Evolutionary conservation across 2,888 invertebrate species (phyloP), one percentile per base, ranked within the genome.

Genomic region (Ophion slaviceki): DNA sequence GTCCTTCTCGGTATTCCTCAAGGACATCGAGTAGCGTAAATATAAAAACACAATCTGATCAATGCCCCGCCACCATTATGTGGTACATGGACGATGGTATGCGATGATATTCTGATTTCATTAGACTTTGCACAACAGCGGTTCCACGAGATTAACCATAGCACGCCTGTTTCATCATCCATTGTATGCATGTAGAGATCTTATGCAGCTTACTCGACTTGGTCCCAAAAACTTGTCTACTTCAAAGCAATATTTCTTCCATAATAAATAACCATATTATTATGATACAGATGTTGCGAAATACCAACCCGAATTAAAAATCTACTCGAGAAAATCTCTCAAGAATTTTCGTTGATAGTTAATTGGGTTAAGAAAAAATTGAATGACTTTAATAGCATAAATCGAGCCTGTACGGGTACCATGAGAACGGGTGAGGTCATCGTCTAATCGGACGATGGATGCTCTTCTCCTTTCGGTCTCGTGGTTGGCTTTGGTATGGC

Each of bases 1-100:
- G 28, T 72, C 66, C 14, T 72, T 64, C 64, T 64, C 76, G 28
- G 24, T 40, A 45, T 53, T 64, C 40, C 70, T n/a, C 62, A 40
- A 40, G 24, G 53, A 24, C 40, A 28, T 57, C 36, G 20, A 53
- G 62, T 24, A 64, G 40, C 62, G 70, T 76, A 24, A 70, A 71
- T 64, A 57, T 24, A 40, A 24, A 70, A 53, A 45, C 45, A 67
- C 36, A 6, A 59, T 17, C 67, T 78, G 68, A 20, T 40, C 62
- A 59, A 74, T 57, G n/a, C 66, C 57, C 11, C 32, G 61, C 5
- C n/a, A 11, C 20, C 45, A 45, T 14, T 45, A 28, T 62, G 61
- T 28, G 40, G 74, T 28, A 17, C 11, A 57, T n/a, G 36, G 7
- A 36, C 36, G 36, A 36, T 45, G 14, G 57, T 66, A 67, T 67